phyloP scores from a whole-genome alignment of 2,113 vertebrate species.

The Forbesichthys papilliferus region DNA sequence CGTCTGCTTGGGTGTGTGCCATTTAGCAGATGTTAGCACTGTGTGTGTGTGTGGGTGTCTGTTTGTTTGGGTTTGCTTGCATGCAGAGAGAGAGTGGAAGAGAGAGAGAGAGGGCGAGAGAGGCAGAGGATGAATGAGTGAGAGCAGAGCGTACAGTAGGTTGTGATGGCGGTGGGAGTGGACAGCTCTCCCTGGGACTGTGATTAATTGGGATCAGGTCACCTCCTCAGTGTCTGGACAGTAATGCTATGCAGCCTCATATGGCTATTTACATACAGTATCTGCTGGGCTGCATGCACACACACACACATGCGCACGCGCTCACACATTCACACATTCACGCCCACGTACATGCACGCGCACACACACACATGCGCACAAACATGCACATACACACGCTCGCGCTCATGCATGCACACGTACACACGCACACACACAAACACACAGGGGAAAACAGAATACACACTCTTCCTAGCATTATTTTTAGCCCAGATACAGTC shows the following conservation, averaged over 20 bases:
- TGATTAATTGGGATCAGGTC: slow-evolving; percentile 96
- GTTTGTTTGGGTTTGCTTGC: slow-evolving; percentile 4
- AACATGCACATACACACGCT: not conserved
- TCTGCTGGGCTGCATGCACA: slow-evolving; percentile 53
- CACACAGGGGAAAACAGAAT: slow-evolving; percentile 47
- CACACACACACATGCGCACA: slow-evolving; percentile 21
- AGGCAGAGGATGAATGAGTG: slow-evolving; percentile 65
- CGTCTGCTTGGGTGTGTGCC: not conserved
- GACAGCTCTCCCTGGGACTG: slow-evolving; percentile 89
- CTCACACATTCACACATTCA: slow-evolving; percentile 4
- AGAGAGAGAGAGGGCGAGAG: slow-evolving; percentile 53
- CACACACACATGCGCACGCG: slow-evolving; percentile 25
- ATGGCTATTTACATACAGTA: slow-evolving; percentile 83
- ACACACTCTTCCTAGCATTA: slow-evolving; percentile 66
- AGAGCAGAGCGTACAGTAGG: slow-evolving; percentile 61
- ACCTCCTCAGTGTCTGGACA: slow-evolving; percentile 82
- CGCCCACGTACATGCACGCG: slow-evolving; percentile 8
- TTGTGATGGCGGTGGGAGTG: slow-evolving; percentile 86
- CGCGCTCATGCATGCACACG: slow-evolving; percentile 2
- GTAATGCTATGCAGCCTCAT: slow-evolving; percentile 82
- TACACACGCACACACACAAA: slow-evolving; percentile 1
- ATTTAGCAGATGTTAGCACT: not conserved
- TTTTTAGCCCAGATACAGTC: slow-evolving; percentile 70
- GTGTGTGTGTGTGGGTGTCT: slow-evolving; percentile 30
- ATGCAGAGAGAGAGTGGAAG: not conserved